These are phyloP conservation scores for Ochropleura leucogaster DNA, from an alignment of 2,888 invertebrate species.

Conservation along the genomic window DNA sequence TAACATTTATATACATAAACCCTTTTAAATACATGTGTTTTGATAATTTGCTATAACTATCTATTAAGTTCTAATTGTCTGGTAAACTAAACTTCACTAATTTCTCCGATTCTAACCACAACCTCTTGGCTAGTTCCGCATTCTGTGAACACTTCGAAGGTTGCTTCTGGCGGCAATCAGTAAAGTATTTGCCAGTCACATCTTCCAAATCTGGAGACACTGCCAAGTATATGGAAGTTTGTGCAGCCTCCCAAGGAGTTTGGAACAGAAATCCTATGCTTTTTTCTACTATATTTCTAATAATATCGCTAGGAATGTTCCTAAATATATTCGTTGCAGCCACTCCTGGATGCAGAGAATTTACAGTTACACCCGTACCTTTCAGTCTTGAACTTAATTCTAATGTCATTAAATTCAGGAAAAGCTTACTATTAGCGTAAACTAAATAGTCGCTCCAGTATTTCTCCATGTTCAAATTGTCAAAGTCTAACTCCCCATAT, in stretches of 20 bases:
- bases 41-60: slow-evolving; percentile 26
- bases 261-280: slow-evolving; percentile 87
- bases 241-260: slow-evolving; percentile 92
- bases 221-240: slow-evolving; percentile 91
- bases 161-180: slow-evolving; percentile 88
- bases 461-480: slow-evolving; percentile 88
- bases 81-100: slow-evolving; percentile 77
- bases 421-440: slow-evolving; percentile 91
- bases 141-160: slow-evolving; percentile 90
- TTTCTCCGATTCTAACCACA: slow-evolving; percentile 93
- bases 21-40: slow-evolving; percentile 30
- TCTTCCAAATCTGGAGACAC: slow-evolving; percentile 90
- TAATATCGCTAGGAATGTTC: slow-evolving; percentile 88
- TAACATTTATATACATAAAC: slow-evolving; percentile 50
- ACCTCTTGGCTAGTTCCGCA: slow-evolving; percentile 87
- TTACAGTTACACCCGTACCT: slow-evolving; percentile 92
- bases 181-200: slow-evolving; percentile 92
- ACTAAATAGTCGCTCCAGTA: slow-evolving; percentile 88
- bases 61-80: slow-evolving; percentile 59
- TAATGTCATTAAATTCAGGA: slow-evolving; percentile 91
- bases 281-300: slow-evolving; percentile 75
- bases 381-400: slow-evolving; percentile 91
- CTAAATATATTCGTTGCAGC: slow-evolving; percentile 92
- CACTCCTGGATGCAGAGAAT: slow-evolving; percentile 93
- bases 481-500: slow-evolving; percentile 85